phyloP scores from a whole-genome alignment of 2,888 invertebrate genomes.

The Trachelus troglodyta region DNA sequence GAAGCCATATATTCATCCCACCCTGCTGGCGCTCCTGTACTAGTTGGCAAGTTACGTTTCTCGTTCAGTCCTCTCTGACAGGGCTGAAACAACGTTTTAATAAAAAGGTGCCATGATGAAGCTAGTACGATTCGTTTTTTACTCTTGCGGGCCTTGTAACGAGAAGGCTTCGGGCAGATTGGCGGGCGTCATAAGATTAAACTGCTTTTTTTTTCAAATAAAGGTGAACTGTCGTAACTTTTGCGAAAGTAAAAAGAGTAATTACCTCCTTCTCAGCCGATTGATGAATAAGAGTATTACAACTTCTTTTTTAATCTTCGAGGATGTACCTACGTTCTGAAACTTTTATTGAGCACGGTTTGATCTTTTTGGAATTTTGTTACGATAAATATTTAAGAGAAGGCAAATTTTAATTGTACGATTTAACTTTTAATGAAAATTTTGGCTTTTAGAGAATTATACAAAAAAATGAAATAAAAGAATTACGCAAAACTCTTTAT shows the following conservation, averaged over 20 bases:
- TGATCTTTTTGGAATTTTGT: neutral
- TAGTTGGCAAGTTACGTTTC: neutral
- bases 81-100: neutral
- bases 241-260: neutral
- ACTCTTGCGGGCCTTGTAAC: neutral
- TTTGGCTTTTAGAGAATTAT: neutral
- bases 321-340: too few relatives aligned
- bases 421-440: neutral
- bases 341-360: too few relatives aligned
- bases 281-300: neutral
- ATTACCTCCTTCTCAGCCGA: neutral
- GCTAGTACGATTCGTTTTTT: neutral
- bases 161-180: neutral
- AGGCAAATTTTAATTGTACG: neutral
- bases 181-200: neutral
- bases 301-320: neutral
- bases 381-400: neutral
- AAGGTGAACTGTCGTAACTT: neutral
- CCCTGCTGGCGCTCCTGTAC: conserved; percentile 27
- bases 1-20: conserved; percentile 56
- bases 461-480: neutral
- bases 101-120: neutral
- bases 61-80: neutral
- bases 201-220: neutral
- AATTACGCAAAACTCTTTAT: neutral